Conservation (phyloP, 2,113 vertebrate species). For the Loxodonta africana region DNA sequence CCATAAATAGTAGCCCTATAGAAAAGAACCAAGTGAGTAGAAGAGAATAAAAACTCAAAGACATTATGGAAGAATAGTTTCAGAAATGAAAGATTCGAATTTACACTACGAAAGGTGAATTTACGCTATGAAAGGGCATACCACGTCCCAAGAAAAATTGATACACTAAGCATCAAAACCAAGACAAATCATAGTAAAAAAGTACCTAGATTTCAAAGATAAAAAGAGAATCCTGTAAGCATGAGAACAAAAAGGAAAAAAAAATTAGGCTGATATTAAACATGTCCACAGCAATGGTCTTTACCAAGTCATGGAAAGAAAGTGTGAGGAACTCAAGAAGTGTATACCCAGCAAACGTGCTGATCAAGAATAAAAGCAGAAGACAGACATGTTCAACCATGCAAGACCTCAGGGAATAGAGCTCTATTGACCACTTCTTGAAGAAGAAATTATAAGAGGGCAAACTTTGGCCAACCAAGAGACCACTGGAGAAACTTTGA, state of each 20-base stretch:
- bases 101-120: not conserved
- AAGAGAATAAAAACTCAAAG: not conserved
- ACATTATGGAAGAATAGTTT: not conserved
- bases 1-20: not conserved
- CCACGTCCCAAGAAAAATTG: not conserved
- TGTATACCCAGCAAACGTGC: conserved; percentile 13
- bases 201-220: not conserved
- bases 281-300: not conserved
- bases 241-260: not conserved
- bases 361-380: not conserved
- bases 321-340: not conserved
- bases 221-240: not conserved
- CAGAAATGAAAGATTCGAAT: not conserved
- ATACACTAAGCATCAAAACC: not conserved
- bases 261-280: not conserved
- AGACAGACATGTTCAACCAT: conserved; percentile 10
- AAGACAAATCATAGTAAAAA: not conserved
- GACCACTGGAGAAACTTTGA: not conserved
- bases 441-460: conserved; percentile 22
- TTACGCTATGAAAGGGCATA: not conserved
- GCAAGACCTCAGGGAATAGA: not conserved
- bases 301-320: conserved; percentile 27
- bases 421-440: not conserved
- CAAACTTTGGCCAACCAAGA: not conserved
- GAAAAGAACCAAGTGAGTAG: not conserved